A percentile compares a stretch with the other conserved stretches of the same genome.
Conservation (phyloP, 2,888 invertebrate genomes). For the Drosophila crucigera region DNA sequence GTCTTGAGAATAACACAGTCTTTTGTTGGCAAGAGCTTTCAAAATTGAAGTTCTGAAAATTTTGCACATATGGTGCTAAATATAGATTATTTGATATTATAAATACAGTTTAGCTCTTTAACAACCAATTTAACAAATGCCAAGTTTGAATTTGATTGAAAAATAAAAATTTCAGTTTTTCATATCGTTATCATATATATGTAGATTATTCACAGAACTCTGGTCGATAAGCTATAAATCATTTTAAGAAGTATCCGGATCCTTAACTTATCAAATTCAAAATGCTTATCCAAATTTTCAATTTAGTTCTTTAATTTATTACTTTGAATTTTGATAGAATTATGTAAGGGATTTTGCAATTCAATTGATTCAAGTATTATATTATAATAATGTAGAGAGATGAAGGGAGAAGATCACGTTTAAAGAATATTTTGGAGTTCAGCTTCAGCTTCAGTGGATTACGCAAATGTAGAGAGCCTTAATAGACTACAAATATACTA, state of each 20-base stretch:
- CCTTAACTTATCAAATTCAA: background rate
- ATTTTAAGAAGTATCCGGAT: background rate
- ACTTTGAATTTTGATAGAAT: background rate
- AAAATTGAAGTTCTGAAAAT: background rate
- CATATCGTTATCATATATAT: background rate
- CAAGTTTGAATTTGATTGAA: background rate
- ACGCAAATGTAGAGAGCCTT: background rate
- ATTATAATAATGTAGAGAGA: background rate
- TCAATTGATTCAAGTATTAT: background rate
- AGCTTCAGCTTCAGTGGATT: background rate
- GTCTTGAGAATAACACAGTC: background rate
- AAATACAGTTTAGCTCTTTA: background rate
- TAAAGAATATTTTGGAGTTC: background rate
- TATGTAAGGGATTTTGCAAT: background rate
- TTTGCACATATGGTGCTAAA: background rate
- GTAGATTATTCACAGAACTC: background rate
- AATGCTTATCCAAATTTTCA: background rate
- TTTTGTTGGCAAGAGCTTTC: background rate
- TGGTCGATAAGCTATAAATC: background rate
- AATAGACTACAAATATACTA: background rate
- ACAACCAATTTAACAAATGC: background rate
- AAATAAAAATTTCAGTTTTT: background rate
- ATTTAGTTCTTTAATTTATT: background rate
- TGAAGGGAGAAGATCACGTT: background rate
- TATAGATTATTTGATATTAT: background rate